phyloP scores from a whole-genome alignment of 1,140 invertebrate species.

The Procambarus clarkii region DNA sequence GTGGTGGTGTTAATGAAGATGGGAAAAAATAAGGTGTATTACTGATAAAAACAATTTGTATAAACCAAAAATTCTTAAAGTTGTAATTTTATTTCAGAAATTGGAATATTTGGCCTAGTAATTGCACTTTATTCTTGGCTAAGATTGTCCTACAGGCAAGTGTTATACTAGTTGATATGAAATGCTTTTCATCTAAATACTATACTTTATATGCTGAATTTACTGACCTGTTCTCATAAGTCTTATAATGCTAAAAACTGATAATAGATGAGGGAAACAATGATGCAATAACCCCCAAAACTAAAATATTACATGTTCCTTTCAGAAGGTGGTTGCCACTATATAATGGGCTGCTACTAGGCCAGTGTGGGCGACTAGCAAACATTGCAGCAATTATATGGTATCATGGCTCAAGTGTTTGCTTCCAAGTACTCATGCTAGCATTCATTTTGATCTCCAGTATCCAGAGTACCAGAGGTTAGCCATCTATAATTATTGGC shows the following conservation, averaged over 20 bases:
- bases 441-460: conserved; percentile 45
- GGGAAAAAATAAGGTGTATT: too few relatives aligned
- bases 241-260: too few relatives aligned
- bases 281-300: too few relatives aligned
- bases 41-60: too few relatives aligned
- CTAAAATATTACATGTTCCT: neutral
- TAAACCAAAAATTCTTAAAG: too few relatives aligned
- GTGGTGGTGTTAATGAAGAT: too few relatives aligned
- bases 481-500: neutral
- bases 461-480: conserved; percentile 53
- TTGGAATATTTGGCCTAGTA: conserved; percentile 57
- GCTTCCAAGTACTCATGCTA: conserved; percentile 39
- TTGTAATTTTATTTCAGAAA: conserved; percentile 32
- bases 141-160: conserved; percentile 20
- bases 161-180: neutral
- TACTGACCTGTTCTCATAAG: too few relatives aligned
- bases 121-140: conserved; percentile 35
- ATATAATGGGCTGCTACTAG: conserved; percentile 47
- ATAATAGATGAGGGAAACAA: too few relatives aligned
- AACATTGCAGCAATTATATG: conserved; percentile 61
- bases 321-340: conserved; percentile 4
- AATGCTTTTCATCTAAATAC: too few relatives aligned
- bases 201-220: too few relatives aligned
- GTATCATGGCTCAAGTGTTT: conserved; percentile 36
- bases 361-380: conserved; percentile 53